Evolutionary conservation across 64 coral and sea anemone species (phyloP), one percentile per base, ranked within the genome.

Genomic region (Montipora capricornis): DNA sequence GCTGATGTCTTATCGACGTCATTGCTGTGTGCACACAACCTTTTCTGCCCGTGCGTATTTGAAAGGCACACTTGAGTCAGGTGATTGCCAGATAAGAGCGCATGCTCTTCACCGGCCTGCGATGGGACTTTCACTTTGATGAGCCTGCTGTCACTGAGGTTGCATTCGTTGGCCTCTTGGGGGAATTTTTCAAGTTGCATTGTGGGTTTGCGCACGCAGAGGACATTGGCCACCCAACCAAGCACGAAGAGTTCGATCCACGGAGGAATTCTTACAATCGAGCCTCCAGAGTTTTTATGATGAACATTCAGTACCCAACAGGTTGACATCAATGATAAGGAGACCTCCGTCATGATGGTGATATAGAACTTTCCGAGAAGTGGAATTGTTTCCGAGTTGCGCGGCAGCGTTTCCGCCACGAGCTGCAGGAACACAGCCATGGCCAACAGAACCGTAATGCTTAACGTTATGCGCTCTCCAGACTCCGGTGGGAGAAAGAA

Each of bases 251-350:
- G 24, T 80, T 96, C 90, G 20, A 96, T 77, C 94, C 94, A 96
- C 49, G 46, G 8, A 3, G 94, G 94, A 69, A 88, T 95, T 55
- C 76, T 80, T 2, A 92, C 94, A 17, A 91, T 88, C 0, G 90
- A 80, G 16, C 90, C 60, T 24, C 90, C 90, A 53, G 89, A 88
- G 60, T 96, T 92, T 71, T 84, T 78, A 51, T 96, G 94, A 73
- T 96, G 90, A 60, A 93, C 92, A 47, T 96, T 96, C 51, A 96
- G 74, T 8, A 96, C 90, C 75, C 90, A 96, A n/a, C 94, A 96
- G 4, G 94, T 96, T 1, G 84, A 91, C 58, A 96, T 93, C 22
- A 96, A 55, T 0, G 94, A 96, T 29, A 88, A 44, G 29, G 94
- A 91, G 47, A 96, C 87, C 57, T 96, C 94, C n/a, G 77, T 66